Evolutionary conservation across 2,113 vertebrate genomes (phyloP), one percentile per base, ranked within the genome.

Genomic region (Camarhynchus parvulus): DNA sequence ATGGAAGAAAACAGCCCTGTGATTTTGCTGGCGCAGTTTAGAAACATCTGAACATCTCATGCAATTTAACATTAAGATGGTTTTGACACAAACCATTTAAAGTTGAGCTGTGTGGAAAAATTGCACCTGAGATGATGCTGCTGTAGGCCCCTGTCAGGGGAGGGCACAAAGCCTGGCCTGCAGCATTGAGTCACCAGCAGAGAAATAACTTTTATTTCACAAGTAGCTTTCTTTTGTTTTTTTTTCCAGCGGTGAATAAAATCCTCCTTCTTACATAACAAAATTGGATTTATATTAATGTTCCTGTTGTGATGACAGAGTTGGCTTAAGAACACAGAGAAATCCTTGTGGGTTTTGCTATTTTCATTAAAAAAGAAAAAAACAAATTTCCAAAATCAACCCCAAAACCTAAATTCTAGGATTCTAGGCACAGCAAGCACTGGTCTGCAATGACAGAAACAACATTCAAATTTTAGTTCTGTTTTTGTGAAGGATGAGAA

Each of bases 291-390:
- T 96, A 77, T 93, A 96, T 61, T 68, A 95, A 87, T 62, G 33
- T 94, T 94, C 87, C 37, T 6, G 2, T 96, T 95, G 89, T 89
- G 86, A 90, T 94, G 90, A 63, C 96, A 92, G 58, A 96, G 73
- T 85, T 97, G 89, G 95, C 77, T 78, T 89, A 92, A 96, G 81
- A 95, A 97, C 75, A 96, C 56, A 94, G 84, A 92, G 93, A 96
- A 95, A 88, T 96, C 91, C 86, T 95, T 95, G 73, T 82, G 92
- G 53, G 37, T 74, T 83, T 66, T 70, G 69, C 66, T 94, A 42
- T 89, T 92, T 55, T 39, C 35, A 41, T 81, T 70, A 6, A 42
- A 62, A 77, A 30, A 44, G 13, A 18, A 46, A 72, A 42, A 39
- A 37, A 35, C 35, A 35, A 35, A 46, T 7, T 4, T 33, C 15